Evolutionary conservation across 2,888 invertebrate species (phyloP).

Genomic region (Tethea ocularis): DNA sequence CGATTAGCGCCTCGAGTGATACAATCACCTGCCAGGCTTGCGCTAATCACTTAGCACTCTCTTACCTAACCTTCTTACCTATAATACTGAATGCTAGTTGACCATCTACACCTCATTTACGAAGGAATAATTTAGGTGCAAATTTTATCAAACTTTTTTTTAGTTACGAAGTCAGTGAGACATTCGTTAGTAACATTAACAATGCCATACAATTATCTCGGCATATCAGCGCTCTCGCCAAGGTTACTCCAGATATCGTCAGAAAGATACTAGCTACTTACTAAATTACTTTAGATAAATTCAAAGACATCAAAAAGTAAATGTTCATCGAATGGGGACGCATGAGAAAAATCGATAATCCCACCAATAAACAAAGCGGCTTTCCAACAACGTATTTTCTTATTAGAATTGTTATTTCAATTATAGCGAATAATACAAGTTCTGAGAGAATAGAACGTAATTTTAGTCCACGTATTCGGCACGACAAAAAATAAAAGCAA

Average conservation of each 20-base stretch:
- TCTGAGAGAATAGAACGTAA: background rate
- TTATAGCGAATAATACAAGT: background rate
- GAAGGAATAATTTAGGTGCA: background rate
- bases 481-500: constrained; percentile 30
- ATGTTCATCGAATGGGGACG: constrained; percentile 43
- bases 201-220: background rate
- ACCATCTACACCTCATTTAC: background rate
- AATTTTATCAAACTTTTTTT: background rate
- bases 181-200: background rate
- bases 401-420: constrained; percentile 29
- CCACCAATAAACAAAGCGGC: constrained; percentile 53
- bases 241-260: background rate
- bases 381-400: constrained; percentile 32
- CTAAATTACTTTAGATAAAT: background rate
- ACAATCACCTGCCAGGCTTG: constrained; percentile 40
- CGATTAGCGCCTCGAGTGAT: constrained; percentile 44
- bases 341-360: constrained; percentile 77
- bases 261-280: too few species aligned
- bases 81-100: background rate
- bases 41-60: constrained; percentile 41
- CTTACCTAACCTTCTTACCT: constrained; percentile 23
- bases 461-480: background rate
- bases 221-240: background rate
- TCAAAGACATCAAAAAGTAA: constrained; percentile 15
- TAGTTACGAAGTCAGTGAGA: background rate